Percentiles rank a stretch among this genome's conserved stretches.
Conservation (phyloP, 2,797 vertebrate genomes). For the Myotis vivesi region DNA sequence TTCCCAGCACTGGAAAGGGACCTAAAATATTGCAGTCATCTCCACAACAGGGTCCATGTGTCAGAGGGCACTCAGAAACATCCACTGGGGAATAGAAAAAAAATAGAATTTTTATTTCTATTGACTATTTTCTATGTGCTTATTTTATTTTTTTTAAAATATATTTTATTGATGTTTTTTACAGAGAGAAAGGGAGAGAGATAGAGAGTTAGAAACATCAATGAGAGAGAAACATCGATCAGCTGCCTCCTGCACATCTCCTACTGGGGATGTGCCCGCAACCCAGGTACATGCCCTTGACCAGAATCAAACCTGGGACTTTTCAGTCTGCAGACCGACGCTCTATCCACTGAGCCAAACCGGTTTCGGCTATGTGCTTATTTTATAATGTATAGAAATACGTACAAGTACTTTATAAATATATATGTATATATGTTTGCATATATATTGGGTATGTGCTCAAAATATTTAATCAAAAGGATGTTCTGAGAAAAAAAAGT, state of each 20-base stretch:
- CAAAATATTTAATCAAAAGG: neutral
- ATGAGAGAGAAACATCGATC: no score
- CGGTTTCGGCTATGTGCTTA: neutral
- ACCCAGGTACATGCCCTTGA: no score
- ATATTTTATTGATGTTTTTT: no score
- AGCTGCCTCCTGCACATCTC: no score
- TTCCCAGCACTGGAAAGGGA: neutral
- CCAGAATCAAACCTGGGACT: no score
- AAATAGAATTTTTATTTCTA: neutral
- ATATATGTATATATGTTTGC: neutral
- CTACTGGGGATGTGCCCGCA: no score
- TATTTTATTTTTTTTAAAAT: constrained; percentile 14
- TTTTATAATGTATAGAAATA: neutral
- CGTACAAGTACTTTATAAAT: neutral
- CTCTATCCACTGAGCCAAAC: no score
- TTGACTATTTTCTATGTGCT: neutral
- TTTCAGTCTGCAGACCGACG: no score
- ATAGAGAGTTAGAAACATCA: no score
- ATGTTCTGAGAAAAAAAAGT: neutral
- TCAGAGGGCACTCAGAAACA: neutral
- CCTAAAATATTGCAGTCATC: neutral
- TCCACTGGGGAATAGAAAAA: neutral
- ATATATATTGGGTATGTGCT: neutral
- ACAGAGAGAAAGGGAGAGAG: no score
- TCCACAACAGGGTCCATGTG: neutral